phyloP scores from a whole-genome alignment of 2,888 invertebrate species.

The Oscheius sp. region DNA sequence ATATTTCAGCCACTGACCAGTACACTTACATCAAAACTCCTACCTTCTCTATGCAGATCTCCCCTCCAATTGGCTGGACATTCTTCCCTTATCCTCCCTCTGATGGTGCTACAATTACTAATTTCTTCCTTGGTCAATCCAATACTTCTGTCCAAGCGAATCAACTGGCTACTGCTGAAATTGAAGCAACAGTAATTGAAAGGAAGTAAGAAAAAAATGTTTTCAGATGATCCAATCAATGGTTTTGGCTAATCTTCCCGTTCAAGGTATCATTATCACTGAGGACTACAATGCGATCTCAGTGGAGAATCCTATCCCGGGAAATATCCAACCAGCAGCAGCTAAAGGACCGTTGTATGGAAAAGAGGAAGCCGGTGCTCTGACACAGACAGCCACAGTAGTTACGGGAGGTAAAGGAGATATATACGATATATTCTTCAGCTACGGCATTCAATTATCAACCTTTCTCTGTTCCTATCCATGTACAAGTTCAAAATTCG shows the following conservation, averaged over 20 bases:
- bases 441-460: conserved; percentile 23
- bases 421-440: neutral
- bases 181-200: conserved; percentile 44
- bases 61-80: conserved; percentile 58
- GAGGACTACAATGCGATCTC: conserved; percentile 47
- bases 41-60: conserved; percentile 55
- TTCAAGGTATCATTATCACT: conserved; percentile 39
- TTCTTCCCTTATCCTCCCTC: conserved; percentile 47
- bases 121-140: conserved; percentile 56
- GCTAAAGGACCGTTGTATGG: conserved; percentile 50
- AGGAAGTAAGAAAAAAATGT: neutral
- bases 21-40: conserved; percentile 51
- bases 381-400: conserved; percentile 47
- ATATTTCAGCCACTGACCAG: conserved; percentile 29
- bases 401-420: conserved; percentile 1
- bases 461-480: conserved; percentile 31
- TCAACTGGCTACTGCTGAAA: conserved; percentile 44
- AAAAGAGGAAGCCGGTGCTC: conserved; percentile 55
- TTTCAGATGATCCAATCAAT: conserved; percentile 55
- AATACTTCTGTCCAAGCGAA: conserved; percentile 51
- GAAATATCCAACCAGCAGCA: conserved; percentile 32
- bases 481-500: conserved; percentile 20
- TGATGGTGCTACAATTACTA: conserved; percentile 37
- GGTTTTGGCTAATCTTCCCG: conserved; percentile 43
- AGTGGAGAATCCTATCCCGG: conserved; percentile 44